phyloP scores from a whole-genome alignment of 2,888 invertebrate species.

The Tenthredo distinguenda region DNA sequence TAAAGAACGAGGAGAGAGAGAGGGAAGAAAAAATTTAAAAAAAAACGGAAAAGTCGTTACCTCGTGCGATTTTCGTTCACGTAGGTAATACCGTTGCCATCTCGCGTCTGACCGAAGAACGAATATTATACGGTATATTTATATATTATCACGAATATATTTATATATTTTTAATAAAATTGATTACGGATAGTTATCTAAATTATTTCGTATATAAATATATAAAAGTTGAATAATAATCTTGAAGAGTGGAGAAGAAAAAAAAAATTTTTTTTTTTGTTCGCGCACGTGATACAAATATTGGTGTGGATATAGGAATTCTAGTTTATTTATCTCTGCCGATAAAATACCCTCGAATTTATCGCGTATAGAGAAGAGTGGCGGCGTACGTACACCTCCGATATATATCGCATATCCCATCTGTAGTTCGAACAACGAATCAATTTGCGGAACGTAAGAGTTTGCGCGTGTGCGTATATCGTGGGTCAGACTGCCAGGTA shows the following conservation, averaged over 20 bases:
- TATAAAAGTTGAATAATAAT: too few species aligned
- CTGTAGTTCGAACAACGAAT: conserved; percentile 34
- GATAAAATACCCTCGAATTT: background rate
- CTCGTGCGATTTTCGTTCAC: background rate
- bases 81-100: background rate
- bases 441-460: background rate
- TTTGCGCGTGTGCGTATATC: background rate
- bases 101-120: conserved; percentile 18
- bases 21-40: background rate
- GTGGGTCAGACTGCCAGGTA: background rate
- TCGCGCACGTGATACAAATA: too few species aligned
- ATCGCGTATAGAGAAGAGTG: background rate
- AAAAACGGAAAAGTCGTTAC: background rate
- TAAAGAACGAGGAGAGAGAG: background rate
- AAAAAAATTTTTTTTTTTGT: too few species aligned
- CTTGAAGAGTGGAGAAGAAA: too few species aligned
- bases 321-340: background rate
- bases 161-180: background rate
- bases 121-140: background rate
- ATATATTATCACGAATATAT: background rate
- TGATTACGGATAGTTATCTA: background rate
- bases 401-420: background rate
- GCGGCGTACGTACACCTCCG: background rate
- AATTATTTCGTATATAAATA: too few species aligned
- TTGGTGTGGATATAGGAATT: background rate